Evolutionary conservation across 2,113 vertebrate genomes (phyloP).

Genomic region (Protobothrops flavoviridis): DNA sequence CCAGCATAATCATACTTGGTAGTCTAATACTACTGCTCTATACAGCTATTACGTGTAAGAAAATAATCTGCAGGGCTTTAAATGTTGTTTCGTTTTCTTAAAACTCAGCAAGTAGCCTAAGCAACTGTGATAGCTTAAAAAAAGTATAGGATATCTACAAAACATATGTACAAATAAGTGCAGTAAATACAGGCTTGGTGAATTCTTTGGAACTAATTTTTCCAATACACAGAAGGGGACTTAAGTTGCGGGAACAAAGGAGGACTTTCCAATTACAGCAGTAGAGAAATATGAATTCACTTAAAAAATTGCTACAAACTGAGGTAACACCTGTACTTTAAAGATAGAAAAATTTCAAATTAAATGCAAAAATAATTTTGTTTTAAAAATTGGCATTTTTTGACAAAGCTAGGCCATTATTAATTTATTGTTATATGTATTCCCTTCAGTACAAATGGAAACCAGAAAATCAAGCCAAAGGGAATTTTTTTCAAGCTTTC

Average conservation of each 20-base stretch:
- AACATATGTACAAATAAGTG: constrained; percentile 62
- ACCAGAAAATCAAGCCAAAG: constrained; percentile 49
- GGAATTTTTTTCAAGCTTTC: constrained; percentile 44
- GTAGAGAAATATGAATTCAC: constrained; percentile 50
- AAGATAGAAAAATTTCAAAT: constrained; percentile 62
- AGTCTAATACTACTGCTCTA: constrained; percentile 71
- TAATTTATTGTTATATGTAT: constrained; percentile 27
- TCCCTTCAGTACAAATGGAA: constrained; percentile 55
- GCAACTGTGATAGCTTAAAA: constrained; percentile 69
- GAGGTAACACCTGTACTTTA: constrained; percentile 60
- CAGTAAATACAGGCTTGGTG: constrained; percentile 46
- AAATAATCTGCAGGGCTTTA: constrained; percentile 72
- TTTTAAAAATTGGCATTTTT: constrained; percentile 40
- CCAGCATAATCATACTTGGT: constrained; percentile 56
- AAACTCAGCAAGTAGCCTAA: constrained; percentile 66
- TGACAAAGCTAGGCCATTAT: constrained; percentile 40
- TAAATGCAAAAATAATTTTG: constrained; percentile 51
- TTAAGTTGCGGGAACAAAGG: constrained; percentile 46
- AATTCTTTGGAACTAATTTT: constrained; percentile 46
- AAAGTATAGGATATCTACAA: constrained; percentile 72
- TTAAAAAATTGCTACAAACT: constrained; percentile 57
- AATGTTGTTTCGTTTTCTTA: constrained; percentile 41
- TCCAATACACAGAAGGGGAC: constrained; percentile 46
- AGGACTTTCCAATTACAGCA: constrained; percentile 35
- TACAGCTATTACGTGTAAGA: constrained; percentile 72